These are phyloP conservation scores for Drosophila pseudotakahashii DNA, from an alignment of 2,888 invertebrate species.

Conservation along the genomic window DNA sequence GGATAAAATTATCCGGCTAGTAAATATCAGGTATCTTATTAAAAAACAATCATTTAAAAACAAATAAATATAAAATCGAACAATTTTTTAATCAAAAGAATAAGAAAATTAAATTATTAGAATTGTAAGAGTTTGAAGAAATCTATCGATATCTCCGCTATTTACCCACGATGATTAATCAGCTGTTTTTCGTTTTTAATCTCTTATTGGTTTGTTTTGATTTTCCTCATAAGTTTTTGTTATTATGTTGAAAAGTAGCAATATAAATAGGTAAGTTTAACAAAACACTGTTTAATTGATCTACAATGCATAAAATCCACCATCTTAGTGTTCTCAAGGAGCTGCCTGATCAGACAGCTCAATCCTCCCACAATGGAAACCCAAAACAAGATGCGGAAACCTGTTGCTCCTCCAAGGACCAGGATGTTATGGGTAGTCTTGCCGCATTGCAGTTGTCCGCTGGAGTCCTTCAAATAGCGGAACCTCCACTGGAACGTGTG, in stretches of 20 bases:
- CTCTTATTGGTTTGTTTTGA: too few species aligned
- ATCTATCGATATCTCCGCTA: too few species aligned
- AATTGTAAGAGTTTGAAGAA: too few species aligned
- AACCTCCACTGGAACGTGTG: slow-evolving; percentile 77
- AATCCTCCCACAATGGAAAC: background rate
- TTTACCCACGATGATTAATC: background rate
- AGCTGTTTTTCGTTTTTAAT: slow-evolving; percentile 22
- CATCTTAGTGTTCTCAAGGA: slow-evolving; percentile 56
- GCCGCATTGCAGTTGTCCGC: slow-evolving; percentile 74
- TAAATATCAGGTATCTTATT: too few species aligned
- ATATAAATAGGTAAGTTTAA: slow-evolving; percentile 69
- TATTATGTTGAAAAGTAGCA: slow-evolving; percentile 77
- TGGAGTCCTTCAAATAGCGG: slow-evolving; percentile 77
- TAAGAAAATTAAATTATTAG: too few species aligned
- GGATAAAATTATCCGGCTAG: too few species aligned
- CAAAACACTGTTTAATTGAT: background rate
- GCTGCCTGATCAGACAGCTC: slow-evolving; percentile 28
- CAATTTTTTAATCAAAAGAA: too few species aligned
- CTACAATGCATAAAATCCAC: background rate
- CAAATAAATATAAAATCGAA: too few species aligned
- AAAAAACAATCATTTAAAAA: too few species aligned
- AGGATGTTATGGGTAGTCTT: slow-evolving; percentile 50
- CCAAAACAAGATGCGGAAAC: background rate
- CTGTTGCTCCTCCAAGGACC: slow-evolving; percentile 11
- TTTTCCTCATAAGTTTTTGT: slow-evolving; percentile 13